Evolutionary conservation across 2,888 invertebrate species (phyloP).

Genomic region (Azorinus chamasolen): DNA sequence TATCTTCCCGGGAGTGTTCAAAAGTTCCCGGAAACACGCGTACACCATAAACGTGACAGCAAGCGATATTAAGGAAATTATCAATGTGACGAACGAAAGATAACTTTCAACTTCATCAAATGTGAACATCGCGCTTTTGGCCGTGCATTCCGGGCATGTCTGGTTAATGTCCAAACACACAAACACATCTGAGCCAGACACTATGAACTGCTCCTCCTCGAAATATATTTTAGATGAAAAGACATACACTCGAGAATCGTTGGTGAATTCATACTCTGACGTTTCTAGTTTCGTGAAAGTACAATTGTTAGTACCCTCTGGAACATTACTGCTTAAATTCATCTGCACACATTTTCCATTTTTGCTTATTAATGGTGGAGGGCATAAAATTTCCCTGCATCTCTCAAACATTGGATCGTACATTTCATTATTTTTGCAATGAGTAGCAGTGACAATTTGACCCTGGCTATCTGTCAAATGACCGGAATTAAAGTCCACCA

Average conservation of each 20-base stretch:
- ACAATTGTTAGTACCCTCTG: background rate
- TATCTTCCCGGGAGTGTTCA: slow-evolving; percentile 88
- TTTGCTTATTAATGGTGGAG: slow-evolving; percentile 7
- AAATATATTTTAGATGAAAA: slow-evolving; percentile 31
- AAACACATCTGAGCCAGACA: slow-evolving; percentile 41
- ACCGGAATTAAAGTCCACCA: slow-evolving; percentile 36
- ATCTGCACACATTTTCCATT: slow-evolving; percentile 31
- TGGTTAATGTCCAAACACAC: slow-evolving; percentile 55
- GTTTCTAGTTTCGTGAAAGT: slow-evolving; percentile 16
- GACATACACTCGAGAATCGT: slow-evolving; percentile 34
- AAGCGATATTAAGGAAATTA: slow-evolving; percentile 88
- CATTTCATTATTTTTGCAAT: slow-evolving; percentile 56
- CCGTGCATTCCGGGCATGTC: slow-evolving; percentile 9
- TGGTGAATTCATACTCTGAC: slow-evolving; percentile 24
- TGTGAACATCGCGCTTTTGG: slow-evolving; percentile 23
- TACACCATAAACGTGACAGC: slow-evolving; percentile 87
- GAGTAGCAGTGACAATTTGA: background rate
- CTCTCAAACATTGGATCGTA: slow-evolving; percentile 55
- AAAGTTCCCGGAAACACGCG: slow-evolving; percentile 86
- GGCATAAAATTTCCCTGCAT: slow-evolving; percentile 60
- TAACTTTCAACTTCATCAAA: slow-evolving; percentile 51
- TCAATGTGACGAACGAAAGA: slow-evolving; percentile 89
- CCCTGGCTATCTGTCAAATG: background rate
- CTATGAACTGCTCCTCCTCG: slow-evolving; percentile 33
- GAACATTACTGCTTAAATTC: background rate